These are phyloP conservation scores for Drosophila melanica DNA, from an alignment of 1,140 invertebrate species.

Conservation along the genomic window DNA sequence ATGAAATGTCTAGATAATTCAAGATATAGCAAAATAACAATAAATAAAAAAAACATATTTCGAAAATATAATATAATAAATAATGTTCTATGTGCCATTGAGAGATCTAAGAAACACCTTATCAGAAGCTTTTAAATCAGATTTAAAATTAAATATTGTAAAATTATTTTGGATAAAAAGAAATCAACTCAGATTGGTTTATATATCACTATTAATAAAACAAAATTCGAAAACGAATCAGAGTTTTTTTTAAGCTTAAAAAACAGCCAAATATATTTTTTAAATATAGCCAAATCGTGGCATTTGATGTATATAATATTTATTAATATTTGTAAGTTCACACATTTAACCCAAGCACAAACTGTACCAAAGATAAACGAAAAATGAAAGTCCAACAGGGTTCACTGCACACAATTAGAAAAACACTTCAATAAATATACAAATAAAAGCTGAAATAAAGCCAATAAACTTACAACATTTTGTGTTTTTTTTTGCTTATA, in stretches of 20 bases:
- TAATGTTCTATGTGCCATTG: too few relatives aligned
- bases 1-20: not conserved
- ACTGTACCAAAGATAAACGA: constrained; percentile 4
- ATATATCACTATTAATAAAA: too few relatives aligned
- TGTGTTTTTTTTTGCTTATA: constrained; percentile 22
- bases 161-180: too few relatives aligned
- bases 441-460: constrained; percentile 12
- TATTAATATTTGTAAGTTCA: not conserved
- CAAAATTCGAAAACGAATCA: not conserved
- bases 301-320: not conserved
- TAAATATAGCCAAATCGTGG: too few relatives aligned
- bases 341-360: not conserved
- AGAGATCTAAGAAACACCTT: too few relatives aligned
- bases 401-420: constrained; percentile 22
- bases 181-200: too few relatives aligned
- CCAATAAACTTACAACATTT: constrained; percentile 57
- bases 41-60: not conserved
- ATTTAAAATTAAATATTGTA: too few relatives aligned
- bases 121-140: too few relatives aligned
- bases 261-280: too few relatives aligned
- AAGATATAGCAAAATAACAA: not conserved
- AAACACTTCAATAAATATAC: constrained; percentile 1
- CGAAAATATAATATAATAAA: too few relatives aligned
- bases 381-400: constrained; percentile 8
- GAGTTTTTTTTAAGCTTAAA: too few relatives aligned